Percentiles rank a stretch among this genome's conserved stretches.
These are phyloP conservation scores for Dromas ardeola DNA, from an alignment of 2,113 vertebrate genomes.

Conservation along the genomic window DNA sequence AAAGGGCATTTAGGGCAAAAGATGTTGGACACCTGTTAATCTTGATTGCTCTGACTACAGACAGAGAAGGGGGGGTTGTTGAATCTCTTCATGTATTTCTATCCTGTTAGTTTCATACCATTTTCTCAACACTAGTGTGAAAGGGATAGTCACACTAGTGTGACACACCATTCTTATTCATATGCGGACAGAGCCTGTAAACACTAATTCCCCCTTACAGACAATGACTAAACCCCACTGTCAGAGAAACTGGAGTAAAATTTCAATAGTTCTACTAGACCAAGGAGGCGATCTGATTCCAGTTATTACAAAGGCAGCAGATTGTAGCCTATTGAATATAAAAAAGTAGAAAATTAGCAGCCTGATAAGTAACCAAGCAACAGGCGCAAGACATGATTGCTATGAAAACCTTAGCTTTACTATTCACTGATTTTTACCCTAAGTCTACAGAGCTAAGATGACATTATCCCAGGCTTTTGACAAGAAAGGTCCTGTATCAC, in stretches of 20 bases:
- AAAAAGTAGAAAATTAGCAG: not conserved
- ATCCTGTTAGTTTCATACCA: not conserved
- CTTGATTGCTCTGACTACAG: not conserved
- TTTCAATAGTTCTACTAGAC: not conserved
- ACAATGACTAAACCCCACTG: not conserved
- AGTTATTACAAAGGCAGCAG: not conserved
- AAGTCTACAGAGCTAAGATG: not conserved
- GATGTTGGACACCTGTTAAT: not conserved
- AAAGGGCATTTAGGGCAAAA: not conserved
- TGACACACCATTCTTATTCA: not conserved
- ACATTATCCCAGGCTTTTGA: not conserved
- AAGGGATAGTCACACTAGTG: not conserved
- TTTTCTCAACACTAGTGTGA: not conserved
- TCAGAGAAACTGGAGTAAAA: not conserved
- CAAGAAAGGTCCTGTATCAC: not conserved
- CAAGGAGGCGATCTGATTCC: not conserved
- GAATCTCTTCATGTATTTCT: not conserved
- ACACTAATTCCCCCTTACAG: not conserved
- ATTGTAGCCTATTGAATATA: not conserved
- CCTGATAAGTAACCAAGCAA: constrained; percentile 37
- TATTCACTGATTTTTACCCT: not conserved
- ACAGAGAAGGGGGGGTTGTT: not conserved
- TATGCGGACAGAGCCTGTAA: not conserved
- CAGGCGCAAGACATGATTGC: not conserved
- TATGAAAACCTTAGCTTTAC: not conserved